These are phyloP conservation scores for Uromys caudimaculatus DNA, from an alignment of 2,797 vertebrate genomes.

Conservation along the genomic window DNA sequence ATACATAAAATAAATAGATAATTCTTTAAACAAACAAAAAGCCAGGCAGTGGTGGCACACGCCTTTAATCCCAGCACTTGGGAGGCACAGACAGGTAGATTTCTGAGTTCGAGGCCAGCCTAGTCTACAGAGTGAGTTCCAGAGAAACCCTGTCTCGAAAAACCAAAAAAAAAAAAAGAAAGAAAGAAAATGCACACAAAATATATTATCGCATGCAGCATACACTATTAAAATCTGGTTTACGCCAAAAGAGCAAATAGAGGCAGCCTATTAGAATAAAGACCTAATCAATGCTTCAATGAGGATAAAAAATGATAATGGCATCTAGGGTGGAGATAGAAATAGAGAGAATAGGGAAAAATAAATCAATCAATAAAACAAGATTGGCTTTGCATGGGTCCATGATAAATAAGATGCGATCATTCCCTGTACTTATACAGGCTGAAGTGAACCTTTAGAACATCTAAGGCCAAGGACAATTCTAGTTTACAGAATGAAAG, in stretches of 20 bases:
- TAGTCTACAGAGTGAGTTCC: no score
- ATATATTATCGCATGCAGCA: background rate
- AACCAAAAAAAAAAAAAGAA: no score
- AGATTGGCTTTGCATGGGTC: background rate
- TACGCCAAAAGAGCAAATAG: background rate
- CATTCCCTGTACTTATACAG: background rate
- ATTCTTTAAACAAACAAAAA: no score
- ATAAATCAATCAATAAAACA: background rate
- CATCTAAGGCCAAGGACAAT: conserved; percentile 15
- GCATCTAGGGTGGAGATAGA: background rate
- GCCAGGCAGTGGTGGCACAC: no score
- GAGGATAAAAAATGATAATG: background rate
- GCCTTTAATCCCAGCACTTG: no score
- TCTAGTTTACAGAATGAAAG: background rate
- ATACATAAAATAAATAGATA: no score
- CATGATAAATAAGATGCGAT: background rate
- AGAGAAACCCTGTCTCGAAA: no score
- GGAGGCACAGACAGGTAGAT: no score
- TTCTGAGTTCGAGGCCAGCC: no score
- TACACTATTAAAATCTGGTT: no score
- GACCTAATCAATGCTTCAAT: background rate
- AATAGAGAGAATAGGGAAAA: conserved; percentile 20
- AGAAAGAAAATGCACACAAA: background rate
- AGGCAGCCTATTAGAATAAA: background rate
- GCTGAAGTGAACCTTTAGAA: background rate